Base-by-base conservation (phyloP, 2,113 vertebrate species). In the Acinonyx jubatus region DNA sequence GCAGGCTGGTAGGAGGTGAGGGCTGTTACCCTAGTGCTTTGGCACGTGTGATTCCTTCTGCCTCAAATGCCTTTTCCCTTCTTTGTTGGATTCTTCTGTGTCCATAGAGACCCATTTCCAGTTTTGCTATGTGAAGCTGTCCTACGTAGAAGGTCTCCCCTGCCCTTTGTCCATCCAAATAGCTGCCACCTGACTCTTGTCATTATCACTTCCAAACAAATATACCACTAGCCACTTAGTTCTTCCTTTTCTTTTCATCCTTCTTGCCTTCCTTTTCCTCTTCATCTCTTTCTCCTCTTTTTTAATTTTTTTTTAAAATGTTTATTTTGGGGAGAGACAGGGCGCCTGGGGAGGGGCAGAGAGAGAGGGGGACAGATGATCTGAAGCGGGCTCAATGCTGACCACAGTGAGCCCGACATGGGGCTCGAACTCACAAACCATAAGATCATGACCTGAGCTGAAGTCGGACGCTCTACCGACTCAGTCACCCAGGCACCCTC, bases 1-100 rank as follows among this genome's bases (percentile, higher is more conserved):
- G 9, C 4, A 27, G 14, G 27, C 9, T 3, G 6, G 68, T 15
- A 3, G 0, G 1, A 7, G 0, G 4, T 3, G 9, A 25, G 27
- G n/a, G 29, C 11, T 23, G 14, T 68, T 8, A 0, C 12, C 23
- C 38, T 3, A 7, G 5, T 0, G 0, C 27, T 41, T 16, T 14
- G 16, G 50, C 18, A 1, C 0, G 0, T 27, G 41, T 3, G 14
- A 33, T 2, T n/a, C 45, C 57, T 71, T 74, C 82, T 63, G 61
- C 74, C 63, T 12, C 9, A 36, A 10, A 6, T 23, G 11, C 23
- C 25, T 65, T 23, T 78, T 23, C 66, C 7, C 48, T 48, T 27
- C 50, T 33, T 15, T 31, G 5, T 15, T 86, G 48, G 27, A 45
- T 19, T 82, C 29, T 4, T 25, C 8, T 55, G 63, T 2, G 8